Evolutionary conservation across 2,113 vertebrate species (phyloP), one percentile per base, ranked within the genome.

Genomic region (Dipodomys spectabilis): DNA sequence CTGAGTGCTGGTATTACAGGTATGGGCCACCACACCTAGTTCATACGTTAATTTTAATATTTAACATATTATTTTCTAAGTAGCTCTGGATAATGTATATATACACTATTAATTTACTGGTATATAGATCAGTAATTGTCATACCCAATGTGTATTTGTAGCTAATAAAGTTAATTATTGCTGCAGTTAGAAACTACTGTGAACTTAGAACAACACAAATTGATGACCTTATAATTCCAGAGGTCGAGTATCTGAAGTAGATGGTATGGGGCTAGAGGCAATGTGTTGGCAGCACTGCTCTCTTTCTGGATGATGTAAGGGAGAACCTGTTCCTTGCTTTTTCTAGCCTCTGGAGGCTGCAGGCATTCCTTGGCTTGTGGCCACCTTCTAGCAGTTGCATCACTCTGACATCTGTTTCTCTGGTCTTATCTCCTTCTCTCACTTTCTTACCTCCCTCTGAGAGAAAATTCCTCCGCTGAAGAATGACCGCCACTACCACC

Each of bases 11-110:
- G 15, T 11, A 57, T 57, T 57, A 57, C 49, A 49, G 49, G 49
- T 49, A 62, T 62, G 60, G 1, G 2, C 3, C 62, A 64, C 5
- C 62, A 64, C 62, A 23, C 62, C 62, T 64, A 12, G 22, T 4
- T 86, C 69, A 90, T 60, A 45, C 11, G 60, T 65, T 77, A 23
- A 75, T 87, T 88, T 75, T 84, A 71, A 81, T 57, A 80, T 89
- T 80, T 60, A 83, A 20, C 72, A 3, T 65, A 62, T 64, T 82
- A 13, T 79, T 91, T 94, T 69, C 60, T 30, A 82, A 88, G 57
- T 73, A 35, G 39, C 88, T 96, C 86, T 49, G 72, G 77, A 44
- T 75, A 35, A 78, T 88, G 9, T 57, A n/a, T 45, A 35, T 77
- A 4, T 35, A 49, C 2, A 39, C 27, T 25, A 71, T 7, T 68